phyloP scores from a whole-genome alignment of 1,140 invertebrate genomes.

The Drosophila pachea region DNA sequence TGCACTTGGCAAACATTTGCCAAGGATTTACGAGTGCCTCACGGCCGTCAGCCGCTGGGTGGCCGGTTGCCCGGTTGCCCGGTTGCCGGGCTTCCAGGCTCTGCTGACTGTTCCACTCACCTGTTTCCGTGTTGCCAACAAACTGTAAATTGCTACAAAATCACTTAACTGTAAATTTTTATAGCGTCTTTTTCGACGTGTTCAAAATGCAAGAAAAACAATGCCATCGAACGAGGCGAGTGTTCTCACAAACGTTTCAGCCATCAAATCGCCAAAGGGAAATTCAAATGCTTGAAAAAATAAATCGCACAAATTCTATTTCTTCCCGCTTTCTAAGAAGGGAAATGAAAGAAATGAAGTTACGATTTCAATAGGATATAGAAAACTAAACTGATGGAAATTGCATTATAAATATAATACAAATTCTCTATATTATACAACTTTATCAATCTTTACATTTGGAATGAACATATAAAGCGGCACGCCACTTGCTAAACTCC shows the following conservation, averaged over 20 bases:
- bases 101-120: conserved; percentile 14
- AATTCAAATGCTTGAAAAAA: not conserved
- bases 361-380: too few relatives aligned
- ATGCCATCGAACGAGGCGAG: conserved; percentile 3
- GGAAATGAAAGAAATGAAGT: too few relatives aligned
- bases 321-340: too few relatives aligned
- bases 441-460: too few relatives aligned
- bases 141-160: conserved; percentile 68
- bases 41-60: not conserved
- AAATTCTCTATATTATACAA: too few relatives aligned
- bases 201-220: conserved; percentile 32
- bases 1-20: conserved; percentile 54
- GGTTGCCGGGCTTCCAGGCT: not conserved
- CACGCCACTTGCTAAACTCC: not conserved
- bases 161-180: conserved; percentile 66
- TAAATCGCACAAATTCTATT: too few relatives aligned
- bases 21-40: conserved; percentile 52
- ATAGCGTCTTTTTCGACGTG: conserved; percentile 47
- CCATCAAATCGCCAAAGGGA: not conserved
- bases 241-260: conserved; percentile 4
- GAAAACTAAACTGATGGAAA: too few relatives aligned
- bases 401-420: too few relatives aligned
- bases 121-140: conserved; percentile 47
- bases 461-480: too few relatives aligned
- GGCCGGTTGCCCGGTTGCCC: too few relatives aligned